Percentiles rank a stretch among this genome's conserved stretches.
Conservation (phyloP, 2,113 vertebrate genomes). For the Datnioides undecimradiatus region DNA sequence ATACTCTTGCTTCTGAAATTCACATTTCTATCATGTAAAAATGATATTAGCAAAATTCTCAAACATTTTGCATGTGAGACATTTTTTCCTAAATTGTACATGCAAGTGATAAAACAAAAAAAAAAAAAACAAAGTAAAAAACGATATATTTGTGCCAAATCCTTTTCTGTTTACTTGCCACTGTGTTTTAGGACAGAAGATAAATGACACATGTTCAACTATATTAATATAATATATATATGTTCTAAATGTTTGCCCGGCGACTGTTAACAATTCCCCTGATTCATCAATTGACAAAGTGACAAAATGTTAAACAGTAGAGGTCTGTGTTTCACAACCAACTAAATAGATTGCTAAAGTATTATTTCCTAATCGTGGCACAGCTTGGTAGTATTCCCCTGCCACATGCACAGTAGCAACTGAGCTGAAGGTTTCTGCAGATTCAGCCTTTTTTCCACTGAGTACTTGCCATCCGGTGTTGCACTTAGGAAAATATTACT, state of each 20-base stretch:
- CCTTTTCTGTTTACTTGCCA: background rate
- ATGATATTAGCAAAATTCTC: background rate
- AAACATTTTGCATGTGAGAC: background rate
- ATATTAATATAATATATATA: too few relatives aligned
- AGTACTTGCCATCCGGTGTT: background rate
- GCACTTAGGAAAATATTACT: constrained; percentile 53
- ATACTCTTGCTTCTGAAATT: background rate
- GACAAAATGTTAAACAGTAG: background rate
- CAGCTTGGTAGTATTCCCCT: constrained; percentile 7
- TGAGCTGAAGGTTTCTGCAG: constrained; percentile 22
- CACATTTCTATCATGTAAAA: background rate
- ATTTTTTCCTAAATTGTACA: background rate
- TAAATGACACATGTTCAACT: background rate
- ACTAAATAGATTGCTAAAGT: constrained; percentile 2
- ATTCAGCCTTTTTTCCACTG: constrained; percentile 20
- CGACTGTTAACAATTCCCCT: background rate
- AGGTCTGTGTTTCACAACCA: constrained; percentile 23
- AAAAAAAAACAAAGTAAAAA: background rate
- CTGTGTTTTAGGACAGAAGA: background rate
- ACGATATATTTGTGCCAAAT: background rate
- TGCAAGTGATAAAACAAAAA: background rate
- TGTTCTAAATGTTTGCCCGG: too few relatives aligned
- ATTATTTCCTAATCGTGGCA: constrained; percentile 1
- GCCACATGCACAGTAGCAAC: constrained; percentile 47
- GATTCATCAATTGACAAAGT: background rate